A percentile compares a stretch with the other conserved stretches of the same genome.
These are phyloP conservation scores for Neoseiulus cucumeris DNA, from an alignment of 1,140 invertebrate genomes.

Conservation along the genomic window DNA sequence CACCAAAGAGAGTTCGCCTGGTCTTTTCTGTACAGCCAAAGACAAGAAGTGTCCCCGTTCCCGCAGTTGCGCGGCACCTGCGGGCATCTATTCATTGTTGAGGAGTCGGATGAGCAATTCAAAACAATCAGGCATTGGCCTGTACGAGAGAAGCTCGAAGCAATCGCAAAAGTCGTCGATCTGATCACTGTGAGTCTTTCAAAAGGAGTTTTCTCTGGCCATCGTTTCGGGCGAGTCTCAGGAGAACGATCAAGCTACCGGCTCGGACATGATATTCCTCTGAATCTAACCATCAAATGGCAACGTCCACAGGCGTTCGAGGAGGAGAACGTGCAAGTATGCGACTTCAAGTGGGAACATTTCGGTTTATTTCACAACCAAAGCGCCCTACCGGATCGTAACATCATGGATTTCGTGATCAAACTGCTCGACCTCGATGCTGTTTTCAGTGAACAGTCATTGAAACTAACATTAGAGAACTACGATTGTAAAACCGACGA, in stretches of 20 bases:
- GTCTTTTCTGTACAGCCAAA: background rate
- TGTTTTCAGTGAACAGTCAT: background rate
- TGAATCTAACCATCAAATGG: no score
- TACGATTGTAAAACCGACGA: background rate
- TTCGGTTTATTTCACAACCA: background rate
- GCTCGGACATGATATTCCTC: no score
- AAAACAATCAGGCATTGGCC: background rate
- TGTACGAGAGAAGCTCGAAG: background rate
- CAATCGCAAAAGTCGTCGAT: background rate
- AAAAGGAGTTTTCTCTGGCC: background rate
- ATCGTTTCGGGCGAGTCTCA: background rate
- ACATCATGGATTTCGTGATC: background rate
- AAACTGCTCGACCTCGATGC: conserved; percentile 3
- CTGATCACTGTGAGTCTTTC: background rate
- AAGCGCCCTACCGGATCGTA: background rate
- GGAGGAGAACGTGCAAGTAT: background rate
- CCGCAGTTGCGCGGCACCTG: background rate
- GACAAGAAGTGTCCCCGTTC: background rate
- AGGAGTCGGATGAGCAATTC: background rate
- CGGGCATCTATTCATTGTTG: background rate
- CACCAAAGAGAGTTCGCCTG: background rate
- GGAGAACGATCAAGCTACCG: no score
- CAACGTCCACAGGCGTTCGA: background rate
- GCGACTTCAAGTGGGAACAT: conserved; percentile 5
- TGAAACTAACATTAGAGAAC: background rate